phyloP scores from a whole-genome alignment of 2,888 invertebrate species.

The Agrochola circellaris region DNA sequence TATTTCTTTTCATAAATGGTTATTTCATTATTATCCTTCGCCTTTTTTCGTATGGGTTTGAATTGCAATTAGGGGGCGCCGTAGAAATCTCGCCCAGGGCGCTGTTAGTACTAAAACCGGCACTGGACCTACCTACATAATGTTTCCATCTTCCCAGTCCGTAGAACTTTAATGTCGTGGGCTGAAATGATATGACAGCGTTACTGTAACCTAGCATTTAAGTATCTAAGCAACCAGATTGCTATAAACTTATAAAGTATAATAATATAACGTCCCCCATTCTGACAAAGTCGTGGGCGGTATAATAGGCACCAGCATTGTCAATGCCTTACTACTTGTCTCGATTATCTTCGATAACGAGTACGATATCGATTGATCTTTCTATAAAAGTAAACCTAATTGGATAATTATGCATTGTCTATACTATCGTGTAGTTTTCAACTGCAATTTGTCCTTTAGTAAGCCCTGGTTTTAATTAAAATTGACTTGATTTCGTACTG shows the following conservation, averaged over 20 bases:
- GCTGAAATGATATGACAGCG: conserved; percentile 32
- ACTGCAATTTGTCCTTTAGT: conserved; percentile 14
- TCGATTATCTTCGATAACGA: conserved; percentile 46
- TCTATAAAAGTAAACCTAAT: conserved; percentile 57
- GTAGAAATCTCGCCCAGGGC: too few species aligned
- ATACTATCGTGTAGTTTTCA: background rate
- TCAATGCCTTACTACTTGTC: conserved; percentile 31
- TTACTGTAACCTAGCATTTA: conserved; percentile 43
- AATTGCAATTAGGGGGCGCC: too few species aligned
- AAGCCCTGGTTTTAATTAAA: conserved; percentile 15
- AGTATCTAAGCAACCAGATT: conserved; percentile 43
- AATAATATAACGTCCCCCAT: conserved; percentile 26
- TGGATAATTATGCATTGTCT: conserved; percentile 48
- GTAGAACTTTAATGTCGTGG: conserved; percentile 25
- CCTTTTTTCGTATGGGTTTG: too few species aligned
- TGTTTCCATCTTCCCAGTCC: background rate
- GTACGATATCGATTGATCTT: conserved; percentile 49
- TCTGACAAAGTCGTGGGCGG: conserved; percentile 53
- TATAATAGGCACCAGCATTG: conserved; percentile 39
- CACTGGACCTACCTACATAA: too few species aligned
- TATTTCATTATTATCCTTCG: too few species aligned
- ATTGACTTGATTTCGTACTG: background rate
- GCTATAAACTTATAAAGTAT: conserved; percentile 23
- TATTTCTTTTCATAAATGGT: too few species aligned
- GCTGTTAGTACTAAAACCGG: too few species aligned